Conservation (phyloP, 2,888 invertebrate genomes). For the Dorcus parallelipipedus region DNA sequence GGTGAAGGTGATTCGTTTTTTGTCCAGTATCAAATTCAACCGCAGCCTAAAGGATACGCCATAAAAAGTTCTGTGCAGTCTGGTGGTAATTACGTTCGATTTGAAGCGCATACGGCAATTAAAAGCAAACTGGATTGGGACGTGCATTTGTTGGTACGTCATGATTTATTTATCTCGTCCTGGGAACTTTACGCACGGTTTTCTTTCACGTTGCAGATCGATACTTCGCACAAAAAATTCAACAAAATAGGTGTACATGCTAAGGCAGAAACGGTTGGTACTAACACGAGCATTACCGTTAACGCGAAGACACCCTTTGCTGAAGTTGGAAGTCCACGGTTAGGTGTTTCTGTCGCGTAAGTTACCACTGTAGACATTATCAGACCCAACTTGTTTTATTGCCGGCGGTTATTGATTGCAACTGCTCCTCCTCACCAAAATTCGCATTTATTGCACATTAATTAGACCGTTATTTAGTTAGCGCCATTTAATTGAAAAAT, state of each 20-base stretch:
- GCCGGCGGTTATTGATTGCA: neutral
- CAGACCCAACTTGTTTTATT: too few species aligned
- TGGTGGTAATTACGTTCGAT: constrained; percentile 48
- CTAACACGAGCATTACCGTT: constrained; percentile 35
- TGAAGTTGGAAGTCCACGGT: constrained; percentile 40
- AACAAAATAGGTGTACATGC: constrained; percentile 37
- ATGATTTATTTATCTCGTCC: neutral
- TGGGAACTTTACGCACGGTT: neutral
- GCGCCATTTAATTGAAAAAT: constrained; percentile 29
- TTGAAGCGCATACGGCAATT: constrained; percentile 43
- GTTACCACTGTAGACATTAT: constrained; percentile 12
- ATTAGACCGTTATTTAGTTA: constrained; percentile 11
- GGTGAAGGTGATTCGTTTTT: constrained; percentile 42
- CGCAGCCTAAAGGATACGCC: constrained; percentile 37
- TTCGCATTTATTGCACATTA: constrained; percentile 24
- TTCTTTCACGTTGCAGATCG: constrained; percentile 33
- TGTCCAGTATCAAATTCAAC: constrained; percentile 44
- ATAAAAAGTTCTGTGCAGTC: constrained; percentile 40
- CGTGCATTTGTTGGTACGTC: constrained; percentile 43
- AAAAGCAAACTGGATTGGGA: constrained; percentile 48
- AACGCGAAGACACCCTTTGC: constrained; percentile 41
- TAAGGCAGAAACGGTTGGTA: constrained; percentile 29
- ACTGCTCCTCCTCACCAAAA: constrained; percentile 17
- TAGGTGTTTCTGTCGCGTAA: constrained; percentile 33
- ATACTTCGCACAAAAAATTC: constrained; percentile 40